Percentiles rank a stretch among this genome's conserved stretches.
Evolutionary conservation across 2,888 invertebrate genomes (phyloP).

Genomic region (Hipparchia sbordonii): DNA sequence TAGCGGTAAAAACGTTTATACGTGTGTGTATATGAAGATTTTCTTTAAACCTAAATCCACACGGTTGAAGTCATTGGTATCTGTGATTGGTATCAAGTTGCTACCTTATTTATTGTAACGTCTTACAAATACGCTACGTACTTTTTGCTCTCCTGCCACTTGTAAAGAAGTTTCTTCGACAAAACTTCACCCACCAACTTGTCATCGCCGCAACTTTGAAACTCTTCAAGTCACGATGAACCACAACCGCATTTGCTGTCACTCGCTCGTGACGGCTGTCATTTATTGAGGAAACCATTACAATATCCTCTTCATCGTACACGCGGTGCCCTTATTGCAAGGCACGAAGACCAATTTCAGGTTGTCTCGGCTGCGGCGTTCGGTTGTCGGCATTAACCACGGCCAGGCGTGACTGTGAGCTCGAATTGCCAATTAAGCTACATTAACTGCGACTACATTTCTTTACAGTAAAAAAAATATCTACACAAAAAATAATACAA

Average conservation of each 20-base stretch:
- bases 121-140: too few species aligned
- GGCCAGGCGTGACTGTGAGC: conserved; percentile 52
- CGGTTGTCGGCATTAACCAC: conserved; percentile 20
- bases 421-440: conserved; percentile 59
- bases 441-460: conserved; percentile 53
- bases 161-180: background rate
- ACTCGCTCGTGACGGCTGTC: conserved; percentile 48
- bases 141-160: background rate
- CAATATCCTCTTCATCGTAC: conserved; percentile 24
- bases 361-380: too few species aligned
- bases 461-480: conserved; percentile 43
- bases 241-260: conserved; percentile 42
- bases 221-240: conserved; percentile 8
- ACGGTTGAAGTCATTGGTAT: too few species aligned
- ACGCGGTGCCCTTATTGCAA: conserved; percentile 18
- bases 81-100: too few species aligned
- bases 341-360: conserved; percentile 20
- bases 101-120: too few species aligned
- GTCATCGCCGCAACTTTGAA: background rate
- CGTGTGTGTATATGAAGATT: too few species aligned
- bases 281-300: conserved; percentile 48
- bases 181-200: background rate
- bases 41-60: too few species aligned
- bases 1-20: too few species aligned
- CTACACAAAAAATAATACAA: background rate